Conservation (phyloP, 2,113 vertebrate genomes). For the Erythrocercus mccallii region DNA sequence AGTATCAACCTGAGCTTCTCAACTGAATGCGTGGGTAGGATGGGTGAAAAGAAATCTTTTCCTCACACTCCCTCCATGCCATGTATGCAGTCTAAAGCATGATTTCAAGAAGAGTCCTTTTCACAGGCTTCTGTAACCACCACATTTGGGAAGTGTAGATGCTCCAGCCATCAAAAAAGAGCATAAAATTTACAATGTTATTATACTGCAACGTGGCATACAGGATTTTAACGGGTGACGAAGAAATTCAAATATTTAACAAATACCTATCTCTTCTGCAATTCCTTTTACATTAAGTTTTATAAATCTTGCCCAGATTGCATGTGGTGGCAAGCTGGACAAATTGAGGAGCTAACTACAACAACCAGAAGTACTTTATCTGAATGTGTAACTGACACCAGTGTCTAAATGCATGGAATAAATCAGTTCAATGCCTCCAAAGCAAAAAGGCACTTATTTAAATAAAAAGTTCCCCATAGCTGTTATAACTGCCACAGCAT, state of each 20-base stretch:
- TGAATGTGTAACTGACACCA: neutral
- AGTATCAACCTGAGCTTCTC: neutral
- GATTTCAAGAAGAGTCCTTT: neutral
- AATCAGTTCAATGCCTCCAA: neutral
- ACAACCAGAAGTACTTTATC: neutral
- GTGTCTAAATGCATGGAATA: neutral
- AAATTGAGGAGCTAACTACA: neutral
- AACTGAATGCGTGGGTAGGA: neutral
- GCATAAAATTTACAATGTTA: neutral
- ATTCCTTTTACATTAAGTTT: neutral
- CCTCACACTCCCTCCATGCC: neutral
- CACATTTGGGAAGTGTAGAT: neutral
- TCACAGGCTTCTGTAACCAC: neutral
- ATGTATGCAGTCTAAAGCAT: neutral
- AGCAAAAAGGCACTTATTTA: neutral
- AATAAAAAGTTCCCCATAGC: neutral
- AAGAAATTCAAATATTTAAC: neutral
- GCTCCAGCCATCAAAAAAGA: neutral
- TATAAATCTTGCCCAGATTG: neutral
- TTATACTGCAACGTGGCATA: neutral
- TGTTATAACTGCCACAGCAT: neutral
- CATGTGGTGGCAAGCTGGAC: neutral
- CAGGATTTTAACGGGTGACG: rapidly evolving
- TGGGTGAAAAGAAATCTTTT: neutral
- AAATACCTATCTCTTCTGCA: neutral